These are phyloP conservation scores for Platysternon megacephalum DNA, from an alignment of 2,113 vertebrate genomes.

Conservation along the genomic window DNA sequence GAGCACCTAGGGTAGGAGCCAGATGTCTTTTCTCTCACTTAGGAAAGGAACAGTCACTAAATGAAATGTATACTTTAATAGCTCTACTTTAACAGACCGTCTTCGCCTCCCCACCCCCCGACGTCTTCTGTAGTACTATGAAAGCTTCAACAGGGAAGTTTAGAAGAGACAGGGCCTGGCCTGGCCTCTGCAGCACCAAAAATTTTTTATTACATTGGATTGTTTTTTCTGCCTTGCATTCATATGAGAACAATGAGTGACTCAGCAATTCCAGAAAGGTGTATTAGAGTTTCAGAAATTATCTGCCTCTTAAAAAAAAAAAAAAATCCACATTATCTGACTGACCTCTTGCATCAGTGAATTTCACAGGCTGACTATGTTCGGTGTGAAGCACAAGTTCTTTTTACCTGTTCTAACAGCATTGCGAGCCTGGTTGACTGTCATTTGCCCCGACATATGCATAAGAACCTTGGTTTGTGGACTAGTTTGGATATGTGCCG, in stretches of 20 bases:
- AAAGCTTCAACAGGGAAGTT: neutral
- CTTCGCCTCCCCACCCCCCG: neutral
- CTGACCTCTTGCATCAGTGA: neutral
- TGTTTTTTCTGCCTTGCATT: neutral
- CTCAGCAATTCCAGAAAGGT: neutral
- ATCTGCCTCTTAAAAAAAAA: neutral
- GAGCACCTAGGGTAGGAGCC: neutral
- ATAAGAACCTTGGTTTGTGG: slow-evolving; percentile 92
- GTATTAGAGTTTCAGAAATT: neutral
- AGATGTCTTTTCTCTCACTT: neutral
- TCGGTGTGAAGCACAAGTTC: fast-evolving
- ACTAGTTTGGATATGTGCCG: slow-evolving; percentile 88
- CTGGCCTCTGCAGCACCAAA: neutral
- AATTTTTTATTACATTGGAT: neutral
- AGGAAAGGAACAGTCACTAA: neutral
- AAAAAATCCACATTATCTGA: neutral
- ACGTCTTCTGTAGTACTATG: neutral
- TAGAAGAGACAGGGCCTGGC: neutral
- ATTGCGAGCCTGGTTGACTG: slow-evolving; percentile 95
- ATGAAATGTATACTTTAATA: neutral
- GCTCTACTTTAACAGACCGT: neutral
- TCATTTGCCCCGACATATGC: slow-evolving; percentile 95
- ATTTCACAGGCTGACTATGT: neutral
- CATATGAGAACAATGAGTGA: neutral
- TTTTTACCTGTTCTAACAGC: slow-evolving; percentile 92